Percentiles rank a stretch among this genome's conserved stretches.
phyloP scores from a whole-genome alignment of 2,888 invertebrate genomes.

The Phragmatobia fuliginosa region DNA sequence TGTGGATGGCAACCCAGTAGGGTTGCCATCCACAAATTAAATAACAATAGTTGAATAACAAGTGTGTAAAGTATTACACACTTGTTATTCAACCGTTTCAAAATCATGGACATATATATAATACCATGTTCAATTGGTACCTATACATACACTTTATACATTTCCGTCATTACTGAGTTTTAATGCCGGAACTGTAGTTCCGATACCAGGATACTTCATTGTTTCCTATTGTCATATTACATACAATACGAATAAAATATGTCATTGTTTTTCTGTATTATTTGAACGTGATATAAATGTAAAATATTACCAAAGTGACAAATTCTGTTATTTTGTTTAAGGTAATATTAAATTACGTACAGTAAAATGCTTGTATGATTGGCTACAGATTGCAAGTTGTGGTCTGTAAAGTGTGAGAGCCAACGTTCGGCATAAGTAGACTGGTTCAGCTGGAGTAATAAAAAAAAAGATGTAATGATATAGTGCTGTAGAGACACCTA shows the following conservation, averaged over 20 bases:
- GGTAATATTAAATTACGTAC: neutral
- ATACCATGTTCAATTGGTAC: neutral
- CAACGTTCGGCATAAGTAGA: too few species aligned
- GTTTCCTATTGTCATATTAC: conserved; percentile 27
- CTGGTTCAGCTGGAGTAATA: too few species aligned
- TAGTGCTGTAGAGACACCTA: too few species aligned
- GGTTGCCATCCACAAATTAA: too few species aligned
- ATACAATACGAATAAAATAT: conserved; percentile 20
- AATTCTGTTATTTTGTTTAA: neutral
- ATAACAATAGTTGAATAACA: conserved; percentile 11
- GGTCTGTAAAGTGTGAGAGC: too few species aligned
- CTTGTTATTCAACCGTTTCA: conserved; percentile 14
- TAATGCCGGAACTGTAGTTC: conserved; percentile 47
- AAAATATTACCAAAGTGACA: neutral
- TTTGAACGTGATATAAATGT: neutral
- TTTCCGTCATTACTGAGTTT: conserved; percentile 40
- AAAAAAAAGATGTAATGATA: too few species aligned
- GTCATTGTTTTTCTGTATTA: neutral
- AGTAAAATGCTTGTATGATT: neutral
- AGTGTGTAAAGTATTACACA: conserved; percentile 5
- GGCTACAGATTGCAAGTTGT: neutral
- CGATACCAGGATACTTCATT: conserved; percentile 29
- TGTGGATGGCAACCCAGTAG: too few species aligned
- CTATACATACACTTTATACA: conserved; percentile 4
- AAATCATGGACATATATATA: conserved; percentile 5